Evolutionary conservation across 2,797 vertebrate genomes (phyloP).

Genomic region (Anas bernieri): DNA sequence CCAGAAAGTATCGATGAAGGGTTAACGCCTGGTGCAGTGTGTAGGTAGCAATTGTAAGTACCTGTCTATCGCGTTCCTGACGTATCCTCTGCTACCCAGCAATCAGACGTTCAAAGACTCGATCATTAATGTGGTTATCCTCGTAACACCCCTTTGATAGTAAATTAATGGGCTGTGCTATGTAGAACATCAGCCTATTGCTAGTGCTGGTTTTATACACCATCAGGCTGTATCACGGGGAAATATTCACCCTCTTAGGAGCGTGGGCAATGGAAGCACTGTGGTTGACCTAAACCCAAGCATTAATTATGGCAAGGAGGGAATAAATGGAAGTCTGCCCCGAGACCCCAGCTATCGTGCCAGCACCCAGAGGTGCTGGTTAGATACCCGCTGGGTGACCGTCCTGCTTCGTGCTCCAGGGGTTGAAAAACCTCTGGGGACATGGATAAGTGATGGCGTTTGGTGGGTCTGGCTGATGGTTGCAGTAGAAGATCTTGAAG

Average conservation of each 20-base stretch:
- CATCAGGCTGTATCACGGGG: neutral
- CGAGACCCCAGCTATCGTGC: accelerated
- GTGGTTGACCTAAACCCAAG: neutral
- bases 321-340: neutral
- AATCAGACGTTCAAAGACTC: neutral
- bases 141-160: constrained; percentile 46
- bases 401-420: neutral
- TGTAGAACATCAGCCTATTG: constrained; percentile 13
- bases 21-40: neutral
- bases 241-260: neutral
- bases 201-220: constrained; percentile 9
- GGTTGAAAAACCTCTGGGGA: neutral
- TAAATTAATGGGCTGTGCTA: constrained; percentile 68
- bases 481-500: neutral
- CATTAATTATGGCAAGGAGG: neutral
- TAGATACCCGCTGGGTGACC: accelerated
- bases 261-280: neutral
- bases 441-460: neutral
- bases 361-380: neutral
- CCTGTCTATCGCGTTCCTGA: neutral
- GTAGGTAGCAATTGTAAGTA: neutral
- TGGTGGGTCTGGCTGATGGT: neutral
- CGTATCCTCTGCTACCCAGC: neutral
- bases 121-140: constrained; percentile 25
- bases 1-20: neutral